Conservation (phyloP, 2,113 vertebrate species). For the Hippolais icterina region DNA sequence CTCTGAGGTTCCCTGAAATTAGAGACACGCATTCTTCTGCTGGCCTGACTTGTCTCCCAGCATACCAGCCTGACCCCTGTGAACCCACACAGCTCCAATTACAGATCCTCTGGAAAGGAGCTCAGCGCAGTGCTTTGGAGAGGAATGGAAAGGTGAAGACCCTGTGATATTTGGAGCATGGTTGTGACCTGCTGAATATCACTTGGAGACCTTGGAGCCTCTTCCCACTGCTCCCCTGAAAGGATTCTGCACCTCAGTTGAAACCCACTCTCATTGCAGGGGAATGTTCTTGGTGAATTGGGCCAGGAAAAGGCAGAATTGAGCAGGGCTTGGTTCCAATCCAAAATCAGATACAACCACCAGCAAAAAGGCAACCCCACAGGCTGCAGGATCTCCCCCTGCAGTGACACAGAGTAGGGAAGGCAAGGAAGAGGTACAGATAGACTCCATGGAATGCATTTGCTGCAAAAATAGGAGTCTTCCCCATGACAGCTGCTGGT, state of each 20-base stretch:
- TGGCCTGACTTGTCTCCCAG: constrained; percentile 6
- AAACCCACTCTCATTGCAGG: not conserved
- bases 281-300: not conserved
- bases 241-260: not conserved
- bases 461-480: not conserved
- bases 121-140: not conserved
- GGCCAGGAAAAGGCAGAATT: not conserved
- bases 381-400: not conserved
- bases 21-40: not conserved
- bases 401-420: not conserved
- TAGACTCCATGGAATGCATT: not conserved
- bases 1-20: not conserved
- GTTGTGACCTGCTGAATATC: not conserved
- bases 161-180: not conserved
- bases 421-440: not conserved
- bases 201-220: rapidly evolving
- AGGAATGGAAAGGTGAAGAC: not conserved
- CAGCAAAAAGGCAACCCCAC: not conserved
- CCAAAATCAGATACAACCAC: not conserved
- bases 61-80: not conserved
- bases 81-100: not conserved
- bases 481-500: not conserved
- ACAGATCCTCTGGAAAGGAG: not conserved
- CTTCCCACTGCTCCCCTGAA: not conserved
- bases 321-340: not conserved